Conservation (phyloP, 2,113 vertebrate genomes). For the Vimba vimba region DNA sequence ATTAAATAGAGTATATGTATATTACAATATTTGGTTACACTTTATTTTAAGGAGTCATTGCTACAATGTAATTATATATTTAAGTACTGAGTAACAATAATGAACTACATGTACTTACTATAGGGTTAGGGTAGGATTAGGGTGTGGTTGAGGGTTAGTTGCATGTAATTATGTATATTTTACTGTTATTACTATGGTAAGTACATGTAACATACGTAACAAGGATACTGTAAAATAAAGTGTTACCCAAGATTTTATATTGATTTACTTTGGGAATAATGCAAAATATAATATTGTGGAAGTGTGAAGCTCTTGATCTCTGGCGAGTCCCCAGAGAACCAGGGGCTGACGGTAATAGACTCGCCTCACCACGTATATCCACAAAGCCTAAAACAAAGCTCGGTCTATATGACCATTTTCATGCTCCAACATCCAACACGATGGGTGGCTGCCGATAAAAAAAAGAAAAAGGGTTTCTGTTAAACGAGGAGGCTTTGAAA, state of each 20-base stretch:
- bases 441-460: slow-evolving; percentile 66
- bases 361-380: slow-evolving; percentile 12
- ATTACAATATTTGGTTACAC: background rate
- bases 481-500: slow-evolving; percentile 74
- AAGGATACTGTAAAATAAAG: too few species aligned
- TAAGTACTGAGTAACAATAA: too few species aligned
- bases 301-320: background rate
- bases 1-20: background rate
- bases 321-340: background rate
- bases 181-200: too few species aligned
- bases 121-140: too few species aligned
- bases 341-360: background rate
- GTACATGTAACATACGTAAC: too few species aligned
- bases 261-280: background rate
- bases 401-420: slow-evolving; percentile 66
- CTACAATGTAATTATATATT: too few species aligned
- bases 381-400: slow-evolving; percentile 60
- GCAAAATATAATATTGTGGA: background rate
- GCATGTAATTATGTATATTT: too few species aligned
- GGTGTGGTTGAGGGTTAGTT: too few species aligned
- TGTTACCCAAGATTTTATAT: background rate
- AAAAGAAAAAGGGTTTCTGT: slow-evolving; percentile 68
- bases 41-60: too few species aligned
- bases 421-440: slow-evolving; percentile 68
- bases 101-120: too few species aligned